Conservation (phyloP, 2,797 vertebrate species). For the Acomys russatus region DNA sequence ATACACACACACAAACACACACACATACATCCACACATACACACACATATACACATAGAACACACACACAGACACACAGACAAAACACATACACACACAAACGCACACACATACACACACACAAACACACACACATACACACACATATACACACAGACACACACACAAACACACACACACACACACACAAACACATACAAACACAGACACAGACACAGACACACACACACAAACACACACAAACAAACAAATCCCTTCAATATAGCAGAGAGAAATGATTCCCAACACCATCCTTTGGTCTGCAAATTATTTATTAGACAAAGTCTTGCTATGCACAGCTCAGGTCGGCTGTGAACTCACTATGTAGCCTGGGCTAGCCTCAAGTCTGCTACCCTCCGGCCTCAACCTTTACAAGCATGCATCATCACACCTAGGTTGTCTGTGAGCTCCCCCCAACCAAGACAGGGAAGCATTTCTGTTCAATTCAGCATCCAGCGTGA, state of each 20-base stretch:
- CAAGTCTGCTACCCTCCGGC: not conserved
- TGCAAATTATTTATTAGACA: not conserved
- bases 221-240: no score
- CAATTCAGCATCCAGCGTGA: not conserved
- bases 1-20: not conserved
- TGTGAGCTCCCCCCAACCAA: not conserved
- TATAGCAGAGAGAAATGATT: constrained; percentile 16
- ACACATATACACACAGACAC: not conserved
- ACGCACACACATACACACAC: not conserved
- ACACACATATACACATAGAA: not conserved
- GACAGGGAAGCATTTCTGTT: constrained; percentile 36
- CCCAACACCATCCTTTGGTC: not conserved
- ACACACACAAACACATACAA: not conserved
- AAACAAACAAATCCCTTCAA: constrained; percentile 22
- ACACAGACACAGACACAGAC: not conserved
- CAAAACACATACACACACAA: constrained; percentile 4
- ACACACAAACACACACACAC: not conserved
- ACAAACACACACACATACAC: not conserved
- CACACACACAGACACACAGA: not conserved
- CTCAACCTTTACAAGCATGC: not conserved
- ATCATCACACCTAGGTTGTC: not conserved
- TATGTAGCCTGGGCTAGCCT: not conserved
- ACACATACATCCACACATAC: not conserved
- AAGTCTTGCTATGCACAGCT: not conserved
- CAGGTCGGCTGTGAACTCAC: not conserved